Evolutionary conservation across 2,888 invertebrate genomes (phyloP), one percentile per base, ranked within the genome.

Genomic region (Pogonocherus hispidulus): DNA sequence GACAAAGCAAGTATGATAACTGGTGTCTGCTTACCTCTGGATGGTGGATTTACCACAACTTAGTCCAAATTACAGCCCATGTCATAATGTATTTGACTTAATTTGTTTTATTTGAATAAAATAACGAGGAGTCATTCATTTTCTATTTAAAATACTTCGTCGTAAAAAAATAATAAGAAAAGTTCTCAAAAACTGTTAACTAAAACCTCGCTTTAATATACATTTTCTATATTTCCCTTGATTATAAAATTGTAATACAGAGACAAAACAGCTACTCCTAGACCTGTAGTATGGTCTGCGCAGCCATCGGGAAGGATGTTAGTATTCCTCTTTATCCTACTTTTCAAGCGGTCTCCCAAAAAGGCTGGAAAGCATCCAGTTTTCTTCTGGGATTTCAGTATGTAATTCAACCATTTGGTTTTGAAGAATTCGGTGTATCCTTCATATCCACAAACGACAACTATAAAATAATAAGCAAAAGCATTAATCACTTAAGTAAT

Each of bases 1-100:
- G 90, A 93, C 76, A 89, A 90, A 76, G 90, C 96, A 0, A 91
- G 91, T 66, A 95, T 96, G 91, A 92, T 95, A 55, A 93, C 90
- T 71, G 97, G 96, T 1, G 88, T 89, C 9, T 87, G 89, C 44
- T 84, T 97, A 44, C 93, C 94, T 0, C 87, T 97, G 11, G 96
- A 97, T 81, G 96, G 96, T 47, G 96, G 96, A 67, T 91, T 88
- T 79, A 84, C 88, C 20, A 88, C 89, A 44, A 85, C 86, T 19
- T 62, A 23, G 9, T 3, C 19, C 23, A 22, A 14, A n/a, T 9
- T 20, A n/a, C n/a, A n/a, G n/a, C n/a, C n/a, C n/a, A 8, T 18
- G 20, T 2, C 6, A 2, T 20, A 49, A 22, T 22, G 20, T 41
- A 16, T 41, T 0, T 11, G 4, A 41, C 41, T 41, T 19, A 19